Evolutionary conservation across 2,797 vertebrate species (phyloP), one percentile per base, ranked within the genome.

Genomic region (Sebastes iracundus): DNA sequence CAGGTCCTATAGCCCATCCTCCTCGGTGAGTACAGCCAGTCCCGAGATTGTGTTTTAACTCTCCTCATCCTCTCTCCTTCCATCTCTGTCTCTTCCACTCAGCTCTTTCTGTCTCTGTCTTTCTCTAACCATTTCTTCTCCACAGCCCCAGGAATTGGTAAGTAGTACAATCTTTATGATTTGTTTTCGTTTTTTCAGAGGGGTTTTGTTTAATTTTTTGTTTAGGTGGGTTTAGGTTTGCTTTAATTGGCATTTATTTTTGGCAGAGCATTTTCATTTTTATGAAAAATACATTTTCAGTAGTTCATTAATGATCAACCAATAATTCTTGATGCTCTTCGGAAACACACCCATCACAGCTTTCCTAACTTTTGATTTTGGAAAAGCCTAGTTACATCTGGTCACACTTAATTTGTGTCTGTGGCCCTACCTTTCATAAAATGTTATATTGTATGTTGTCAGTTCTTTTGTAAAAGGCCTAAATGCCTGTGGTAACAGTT

Each of bases 1-100:
- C 96, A 96, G 98, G 94, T 99, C 98, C 82, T 99, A 98, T 97
- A 99, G 98, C 96, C 96, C 93, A 89, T 99, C 99, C 10, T 97
- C 99, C 94, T 99, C 99, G 98, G 99, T 99, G 98, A 99, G 98
- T 99, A 95, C 93, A 91, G 90, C 90, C 92, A 91, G 74, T 91
- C 91, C 95, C 85, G 83, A 91, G 94, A 86, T 84, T 88, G 90
- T 88, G 82, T 84, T 82, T 90, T 95, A 93, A 83, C 77, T 80
- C 89, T 92, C 90, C 88, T 90, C 84, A 86, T 87, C 92, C 76
- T 90, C 81, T 92, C 73, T 78, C 84, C 76, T 80, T 81, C 78
- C 85, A 68, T 89, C 90, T 87, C 90, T 91, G 83, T 87, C 83
- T 91, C 84, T 90, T 90, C 91, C 72, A 23, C 82, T 87, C 87